Conservation (phyloP, 2,797 vertebrate species). For the Clarias fuscus region DNA sequence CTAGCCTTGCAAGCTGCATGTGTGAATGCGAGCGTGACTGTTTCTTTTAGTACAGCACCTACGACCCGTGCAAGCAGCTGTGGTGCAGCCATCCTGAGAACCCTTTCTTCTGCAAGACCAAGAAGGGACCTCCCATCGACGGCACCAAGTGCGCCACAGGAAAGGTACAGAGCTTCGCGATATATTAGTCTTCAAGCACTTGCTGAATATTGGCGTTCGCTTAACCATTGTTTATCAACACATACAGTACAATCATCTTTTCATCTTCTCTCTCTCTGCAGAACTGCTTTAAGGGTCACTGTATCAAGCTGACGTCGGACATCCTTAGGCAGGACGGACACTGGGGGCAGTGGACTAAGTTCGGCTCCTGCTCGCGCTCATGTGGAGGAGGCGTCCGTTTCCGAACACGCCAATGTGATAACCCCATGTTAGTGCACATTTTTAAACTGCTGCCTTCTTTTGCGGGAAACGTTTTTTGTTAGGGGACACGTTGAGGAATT, state of each 20-base stretch:
- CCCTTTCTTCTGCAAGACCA: conserved; percentile 95
- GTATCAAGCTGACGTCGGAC: conserved; percentile 89
- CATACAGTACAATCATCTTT: background rate
- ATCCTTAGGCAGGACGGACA: conserved; percentile 90
- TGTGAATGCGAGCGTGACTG: conserved; percentile 57
- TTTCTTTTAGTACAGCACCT: conserved; percentile 85
- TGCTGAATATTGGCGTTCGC: too few species aligned
- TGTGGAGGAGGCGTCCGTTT: conserved; percentile 89
- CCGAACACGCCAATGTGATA: conserved; percentile 87
- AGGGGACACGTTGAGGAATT: background rate
- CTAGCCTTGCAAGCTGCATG: conserved; percentile 26
- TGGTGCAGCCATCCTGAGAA: conserved; percentile 96
- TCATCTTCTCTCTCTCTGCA: conserved; percentile 47
- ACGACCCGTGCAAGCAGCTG: conserved; percentile 93
- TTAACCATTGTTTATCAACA: background rate
- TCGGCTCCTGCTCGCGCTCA: conserved; percentile 88
- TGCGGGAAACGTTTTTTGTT: background rate
- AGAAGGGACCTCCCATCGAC: conserved; percentile 93
- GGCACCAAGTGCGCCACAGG: conserved; percentile 91
- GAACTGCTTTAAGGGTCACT: conserved; percentile 94
- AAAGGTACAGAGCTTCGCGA: conserved; percentile 76
- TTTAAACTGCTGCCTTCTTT: background rate
- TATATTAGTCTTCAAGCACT: background rate
- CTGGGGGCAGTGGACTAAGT: conserved; percentile 92
- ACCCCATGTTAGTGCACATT: conserved; percentile 81